Percentiles rank a stretch among this genome's conserved stretches.
These are phyloP conservation scores for Pachymerium ferrugineum DNA, from an alignment of 2,888 invertebrate genomes.

Conservation along the genomic window DNA sequence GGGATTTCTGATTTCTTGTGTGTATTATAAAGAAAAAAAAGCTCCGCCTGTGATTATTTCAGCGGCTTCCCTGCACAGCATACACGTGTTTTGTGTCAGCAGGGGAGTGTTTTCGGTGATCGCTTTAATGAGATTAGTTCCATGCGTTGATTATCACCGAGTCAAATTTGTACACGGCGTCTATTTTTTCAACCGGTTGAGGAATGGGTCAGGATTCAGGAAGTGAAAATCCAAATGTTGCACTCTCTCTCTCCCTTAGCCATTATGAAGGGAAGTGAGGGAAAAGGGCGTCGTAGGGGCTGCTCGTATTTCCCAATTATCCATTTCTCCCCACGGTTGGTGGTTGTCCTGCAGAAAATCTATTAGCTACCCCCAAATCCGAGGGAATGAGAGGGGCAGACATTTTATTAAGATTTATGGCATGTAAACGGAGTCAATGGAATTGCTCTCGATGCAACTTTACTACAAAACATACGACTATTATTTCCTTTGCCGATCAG, in stretches of 20 bases:
- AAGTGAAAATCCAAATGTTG: not conserved
- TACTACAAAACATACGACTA: too few relatives aligned
- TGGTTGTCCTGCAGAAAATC: slow-evolving; percentile 1
- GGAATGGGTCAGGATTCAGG: not conserved
- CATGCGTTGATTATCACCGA: slow-evolving; percentile 20
- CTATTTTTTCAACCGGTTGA: slow-evolving; percentile 11
- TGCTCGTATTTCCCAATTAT: slow-evolving; percentile 24
- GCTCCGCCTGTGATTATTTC: slow-evolving; percentile 14
- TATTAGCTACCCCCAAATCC: slow-evolving; percentile 2
- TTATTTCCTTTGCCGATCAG: too few relatives aligned
- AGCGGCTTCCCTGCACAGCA: not conserved
- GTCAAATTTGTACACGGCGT: not conserved
- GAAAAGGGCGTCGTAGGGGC: not conserved
- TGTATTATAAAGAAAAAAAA: not conserved
- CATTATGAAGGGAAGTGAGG: not conserved
- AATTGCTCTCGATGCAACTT: not conserved
- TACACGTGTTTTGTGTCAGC: slow-evolving; percentile 20
- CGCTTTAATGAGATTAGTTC: slow-evolving; percentile 24
- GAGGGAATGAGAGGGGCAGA: slow-evolving; percentile 21
- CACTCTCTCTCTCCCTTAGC: not conserved
- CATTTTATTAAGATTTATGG: slow-evolving; percentile 17
- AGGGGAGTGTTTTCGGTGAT: slow-evolving; percentile 17
- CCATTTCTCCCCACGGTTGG: slow-evolving; percentile 14
- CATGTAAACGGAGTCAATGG: not conserved
- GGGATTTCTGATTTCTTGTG: not conserved